A percentile compares a stretch with the other conserved stretches of the same genome.
Conservation (phyloP, 1,140 invertebrate species). For the Panagrolaimus sp. region DNA sequence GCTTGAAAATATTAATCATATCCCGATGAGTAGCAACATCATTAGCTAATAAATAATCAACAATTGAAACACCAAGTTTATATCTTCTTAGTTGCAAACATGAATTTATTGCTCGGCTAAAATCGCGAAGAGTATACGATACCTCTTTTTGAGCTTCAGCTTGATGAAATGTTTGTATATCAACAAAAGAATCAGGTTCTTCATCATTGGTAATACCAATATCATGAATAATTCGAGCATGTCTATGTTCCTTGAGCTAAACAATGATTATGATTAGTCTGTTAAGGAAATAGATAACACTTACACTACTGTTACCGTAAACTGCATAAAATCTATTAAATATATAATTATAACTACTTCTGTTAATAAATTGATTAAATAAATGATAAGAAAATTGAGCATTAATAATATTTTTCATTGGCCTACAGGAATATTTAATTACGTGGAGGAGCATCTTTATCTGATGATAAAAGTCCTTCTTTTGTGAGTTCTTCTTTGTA, state of each 20-base stretch:
- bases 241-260: not conserved
- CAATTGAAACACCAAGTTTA: not conserved
- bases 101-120: not conserved
- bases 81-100: not conserved
- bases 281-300: no score
- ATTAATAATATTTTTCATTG: no score
- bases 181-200: not conserved
- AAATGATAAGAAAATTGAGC: no score
- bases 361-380: no score
- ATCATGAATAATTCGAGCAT: not conserved
- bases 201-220: not conserved
- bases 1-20: not conserved
- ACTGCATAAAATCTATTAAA: no score
- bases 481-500: slow-evolving; percentile 9
- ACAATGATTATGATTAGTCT: no score
- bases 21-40: not conserved
- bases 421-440: not conserved
- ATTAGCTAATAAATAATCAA: not conserved
- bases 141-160: not conserved
- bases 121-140: not conserved
- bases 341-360: no score
- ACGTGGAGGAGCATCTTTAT: not conserved
- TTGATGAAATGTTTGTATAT: not conserved
- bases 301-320: no score
- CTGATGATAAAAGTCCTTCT: not conserved